Conservation (phyloP, 1,140 invertebrate species). For the Gonatopus flavifemur region DNA sequence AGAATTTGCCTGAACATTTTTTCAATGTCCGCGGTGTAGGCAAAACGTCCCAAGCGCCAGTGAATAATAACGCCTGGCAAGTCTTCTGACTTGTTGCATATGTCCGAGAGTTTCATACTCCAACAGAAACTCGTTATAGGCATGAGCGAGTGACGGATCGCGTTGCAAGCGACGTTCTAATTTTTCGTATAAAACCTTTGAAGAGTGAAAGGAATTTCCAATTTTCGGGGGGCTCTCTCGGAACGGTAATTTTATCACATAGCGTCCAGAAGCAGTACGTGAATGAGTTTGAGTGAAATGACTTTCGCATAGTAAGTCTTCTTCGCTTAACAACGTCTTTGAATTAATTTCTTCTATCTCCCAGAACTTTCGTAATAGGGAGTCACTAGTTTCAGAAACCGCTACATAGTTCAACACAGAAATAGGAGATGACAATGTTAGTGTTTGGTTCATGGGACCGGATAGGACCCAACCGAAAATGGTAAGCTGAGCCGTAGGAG, state of each 20-base stretch:
- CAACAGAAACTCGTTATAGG: background rate
- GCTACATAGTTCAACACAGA: conserved; percentile 6
- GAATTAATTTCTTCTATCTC: conserved; percentile 35
- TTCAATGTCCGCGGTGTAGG: background rate
- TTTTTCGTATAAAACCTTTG: too few species aligned
- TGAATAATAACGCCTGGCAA: background rate
- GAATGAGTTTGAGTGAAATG: background rate
- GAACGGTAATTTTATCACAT: too few species aligned
- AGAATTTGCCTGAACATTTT: conserved; percentile 8
- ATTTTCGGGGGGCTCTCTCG: too few species aligned
- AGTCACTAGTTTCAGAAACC: background rate
- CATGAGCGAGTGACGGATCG: background rate
- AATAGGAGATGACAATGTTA: too few species aligned
- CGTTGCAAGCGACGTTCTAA: too few species aligned
- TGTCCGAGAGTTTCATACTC: background rate
- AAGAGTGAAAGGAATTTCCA: too few species aligned
- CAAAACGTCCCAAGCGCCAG: background rate
- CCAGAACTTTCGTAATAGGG: conserved; percentile 31
- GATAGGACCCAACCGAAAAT: too few species aligned
- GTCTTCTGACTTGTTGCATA: background rate
- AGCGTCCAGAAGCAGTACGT: too few species aligned
- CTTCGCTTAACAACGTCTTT: background rate
- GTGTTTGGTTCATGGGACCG: background rate
- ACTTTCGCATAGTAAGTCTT: background rate
- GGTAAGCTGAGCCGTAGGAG: too few species aligned